Evolutionary conservation across 2,113 vertebrate genomes (phyloP).

Genomic region (Psephotus haematonotus): DNA sequence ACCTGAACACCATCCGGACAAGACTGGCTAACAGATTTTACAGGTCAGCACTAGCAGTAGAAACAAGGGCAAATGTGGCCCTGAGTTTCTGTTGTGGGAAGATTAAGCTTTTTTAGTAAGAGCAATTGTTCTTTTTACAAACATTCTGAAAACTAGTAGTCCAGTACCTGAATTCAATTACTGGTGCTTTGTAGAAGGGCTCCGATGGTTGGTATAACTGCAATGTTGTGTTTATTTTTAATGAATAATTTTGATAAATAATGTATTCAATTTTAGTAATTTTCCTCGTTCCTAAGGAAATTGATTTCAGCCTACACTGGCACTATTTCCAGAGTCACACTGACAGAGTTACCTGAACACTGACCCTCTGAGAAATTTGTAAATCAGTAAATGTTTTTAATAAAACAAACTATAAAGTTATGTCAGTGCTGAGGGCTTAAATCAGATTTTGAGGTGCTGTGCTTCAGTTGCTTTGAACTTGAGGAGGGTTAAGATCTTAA

Average conservation of each 20-base stretch:
- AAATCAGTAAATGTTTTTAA: background rate
- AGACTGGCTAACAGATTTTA: slow-evolving; percentile 91
- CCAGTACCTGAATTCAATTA: background rate
- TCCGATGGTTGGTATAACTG: background rate
- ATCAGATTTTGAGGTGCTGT: background rate
- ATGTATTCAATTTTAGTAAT: background rate
- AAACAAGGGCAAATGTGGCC: background rate
- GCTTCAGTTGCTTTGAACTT: background rate
- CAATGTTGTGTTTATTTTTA: background rate
- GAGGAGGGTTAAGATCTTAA: background rate
- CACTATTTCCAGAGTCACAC: background rate
- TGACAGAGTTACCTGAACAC: background rate
- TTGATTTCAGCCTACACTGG: background rate
- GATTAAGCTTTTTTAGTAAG: background rate
- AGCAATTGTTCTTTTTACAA: background rate
- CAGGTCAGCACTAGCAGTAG: slow-evolving; percentile 78
- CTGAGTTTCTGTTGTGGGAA: background rate
- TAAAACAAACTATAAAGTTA: background rate
- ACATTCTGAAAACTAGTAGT: background rate
- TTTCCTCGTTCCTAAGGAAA: background rate
- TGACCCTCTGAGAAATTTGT: background rate
- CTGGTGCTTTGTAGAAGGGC: background rate
- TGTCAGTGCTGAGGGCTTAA: background rate
- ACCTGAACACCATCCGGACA: slow-evolving; percentile 90
- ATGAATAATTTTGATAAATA: background rate